These are phyloP conservation scores for Diogma glabrata DNA, from an alignment of 2,888 invertebrate species.

Conservation along the genomic window DNA sequence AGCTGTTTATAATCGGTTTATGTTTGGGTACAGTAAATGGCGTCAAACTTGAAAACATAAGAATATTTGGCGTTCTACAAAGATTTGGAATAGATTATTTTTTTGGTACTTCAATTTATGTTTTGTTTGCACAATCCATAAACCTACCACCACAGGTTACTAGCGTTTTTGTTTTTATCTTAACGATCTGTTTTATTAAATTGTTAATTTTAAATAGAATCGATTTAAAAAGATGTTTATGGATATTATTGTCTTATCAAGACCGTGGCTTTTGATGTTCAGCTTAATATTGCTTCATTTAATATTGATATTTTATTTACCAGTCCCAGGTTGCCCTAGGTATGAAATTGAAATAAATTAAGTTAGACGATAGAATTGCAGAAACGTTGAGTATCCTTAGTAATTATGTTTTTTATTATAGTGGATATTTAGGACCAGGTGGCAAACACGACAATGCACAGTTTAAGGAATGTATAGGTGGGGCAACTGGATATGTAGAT, in stretches of 20 bases:
- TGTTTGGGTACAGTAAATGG: conserved; percentile 58
- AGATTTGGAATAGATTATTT: conserved; percentile 77
- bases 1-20: conserved; percentile 65
- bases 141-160: no score
- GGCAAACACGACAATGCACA: conserved; percentile 63
- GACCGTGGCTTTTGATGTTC: conserved; percentile 57
- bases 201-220: conserved; percentile 38
- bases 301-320: conserved; percentile 56
- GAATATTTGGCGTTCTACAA: conserved; percentile 86
- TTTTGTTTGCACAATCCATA: no score
- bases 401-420: no score
- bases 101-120: conserved; percentile 54
- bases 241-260: conserved; percentile 39
- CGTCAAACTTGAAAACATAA: conserved; percentile 51
- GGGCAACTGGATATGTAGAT: conserved; percentile 81
- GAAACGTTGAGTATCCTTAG: no score
- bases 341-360: no score
- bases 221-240: neutral
- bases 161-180: no score
- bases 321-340: conserved; percentile 70
- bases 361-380: no score
- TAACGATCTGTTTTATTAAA: no score
- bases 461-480: conserved; percentile 68
- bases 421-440: conserved; percentile 88
- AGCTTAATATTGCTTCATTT: conserved; percentile 51